phyloP scores from a whole-genome alignment of 2,888 invertebrate genomes.

The Formica aserva region DNA sequence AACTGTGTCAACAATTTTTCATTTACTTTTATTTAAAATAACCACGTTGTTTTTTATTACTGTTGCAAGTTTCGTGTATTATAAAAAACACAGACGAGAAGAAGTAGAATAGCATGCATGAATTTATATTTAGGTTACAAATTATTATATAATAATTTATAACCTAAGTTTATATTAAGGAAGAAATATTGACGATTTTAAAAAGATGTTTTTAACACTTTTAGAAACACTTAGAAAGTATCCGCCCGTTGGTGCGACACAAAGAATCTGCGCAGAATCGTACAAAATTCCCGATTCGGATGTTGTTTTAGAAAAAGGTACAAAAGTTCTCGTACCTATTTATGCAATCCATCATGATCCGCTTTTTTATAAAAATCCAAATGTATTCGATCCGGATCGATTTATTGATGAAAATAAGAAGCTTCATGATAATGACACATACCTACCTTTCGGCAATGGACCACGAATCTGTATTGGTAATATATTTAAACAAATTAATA shows the following conservation, averaged over 20 bases:
- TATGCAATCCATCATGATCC: not conserved
- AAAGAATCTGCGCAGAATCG: not conserved
- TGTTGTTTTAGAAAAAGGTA: not conserved
- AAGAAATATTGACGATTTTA: not conserved
- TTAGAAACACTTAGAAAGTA: not conserved
- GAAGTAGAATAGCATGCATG: not conserved
- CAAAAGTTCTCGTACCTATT: not conserved
- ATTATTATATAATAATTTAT: not conserved
- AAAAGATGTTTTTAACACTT: not conserved
- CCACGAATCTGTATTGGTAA: not conserved
- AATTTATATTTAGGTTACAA: not conserved
- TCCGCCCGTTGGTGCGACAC: not conserved
- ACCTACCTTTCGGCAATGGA: not conserved
- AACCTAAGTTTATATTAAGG: not conserved
- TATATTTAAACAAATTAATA: not conserved
- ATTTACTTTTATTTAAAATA: slow-evolving; percentile 6
- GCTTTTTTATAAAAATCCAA: not conserved
- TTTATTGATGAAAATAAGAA: not conserved
- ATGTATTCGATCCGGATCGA: not conserved
- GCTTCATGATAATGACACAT: not conserved
- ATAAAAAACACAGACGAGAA: not conserved
- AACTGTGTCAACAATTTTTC: not conserved
- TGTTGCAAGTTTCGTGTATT: not conserved
- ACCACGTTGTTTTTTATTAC: not conserved
- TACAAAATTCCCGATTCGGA: not conserved